Base-by-base conservation (phyloP, 2,888 invertebrate species). In the Oligia latruncula region DNA sequence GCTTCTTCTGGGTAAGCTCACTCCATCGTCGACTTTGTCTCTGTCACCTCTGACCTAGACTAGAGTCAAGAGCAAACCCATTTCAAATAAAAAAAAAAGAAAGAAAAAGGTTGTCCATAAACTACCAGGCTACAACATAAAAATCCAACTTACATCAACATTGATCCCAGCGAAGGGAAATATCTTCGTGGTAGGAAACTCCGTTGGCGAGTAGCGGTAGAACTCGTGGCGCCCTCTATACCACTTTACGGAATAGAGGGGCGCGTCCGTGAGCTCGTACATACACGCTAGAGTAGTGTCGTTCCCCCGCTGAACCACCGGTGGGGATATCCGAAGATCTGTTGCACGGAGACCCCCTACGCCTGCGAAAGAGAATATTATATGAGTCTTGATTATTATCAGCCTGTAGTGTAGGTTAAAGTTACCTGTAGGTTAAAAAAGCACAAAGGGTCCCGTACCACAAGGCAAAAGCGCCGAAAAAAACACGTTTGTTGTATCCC, bases 201-300 rank as follows among this genome's bases (percentile, higher is more conserved):
- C 98, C 20, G 97, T 97, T 0, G 98, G 98, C 35, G 98, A 97
- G 90, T 96, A 96, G 86, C 98, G 97, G 93, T 97, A 98, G 95
- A 98, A 98, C 95, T 98, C 98, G 92, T 97, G 97, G 88, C 97
- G 97, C 70, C 98, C 98, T 87, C 98, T 97, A 94, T 98, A 98
- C 97, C 98, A 98, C 93, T 98, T 98, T 82, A 98, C 98, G 70
- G 98, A 97, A 94, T 98, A 98, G 20, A 98, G 95, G 0, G 97
- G 97, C 20, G 98, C 98, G n/a, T 97, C 97, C 9, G 97, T 97
- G 87, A 98, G 94, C 92, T 97, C 97, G 93, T 98, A 98, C 60
- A 97, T 94, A 89, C 98, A 98, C 58, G 97, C 97, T 49, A 98
- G 92, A 1, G 95, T 96, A 35, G 97, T 97, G 85, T 97, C 97